phyloP scores from a whole-genome alignment of 2,113 vertebrate species.

The Hemiprocne comata region DNA sequence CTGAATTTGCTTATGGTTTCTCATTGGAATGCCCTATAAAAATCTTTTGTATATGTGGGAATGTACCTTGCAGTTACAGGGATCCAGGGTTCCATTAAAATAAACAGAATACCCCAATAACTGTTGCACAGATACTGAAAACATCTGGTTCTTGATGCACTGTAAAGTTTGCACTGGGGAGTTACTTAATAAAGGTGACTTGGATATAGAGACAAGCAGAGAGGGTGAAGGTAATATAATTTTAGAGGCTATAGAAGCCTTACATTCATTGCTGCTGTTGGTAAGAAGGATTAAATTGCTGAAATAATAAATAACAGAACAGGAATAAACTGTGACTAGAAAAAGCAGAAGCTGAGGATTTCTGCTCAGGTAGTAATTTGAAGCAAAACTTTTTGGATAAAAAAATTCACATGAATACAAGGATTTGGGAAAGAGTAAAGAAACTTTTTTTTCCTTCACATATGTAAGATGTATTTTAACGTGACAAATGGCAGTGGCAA shows the following conservation, averaged over 20 bases:
- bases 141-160: background rate
- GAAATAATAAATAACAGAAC: constrained; percentile 21
- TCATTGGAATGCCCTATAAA: constrained; percentile 16
- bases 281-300: constrained; percentile 18
- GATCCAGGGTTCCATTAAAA: constrained; percentile 43
- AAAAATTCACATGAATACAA: background rate
- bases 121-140: constrained; percentile 1
- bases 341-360: background rate
- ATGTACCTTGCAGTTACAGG: constrained; percentile 30
- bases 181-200: constrained; percentile 41
- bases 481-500: background rate
- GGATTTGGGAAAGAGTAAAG: background rate
- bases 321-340: background rate
- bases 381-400: background rate
- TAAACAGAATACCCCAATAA: constrained; percentile 41
- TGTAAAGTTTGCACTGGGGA: background rate
- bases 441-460: background rate
- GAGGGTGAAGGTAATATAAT: constrained; percentile 1
- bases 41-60: constrained; percentile 31
- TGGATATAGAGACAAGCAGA: background rate
- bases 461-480: background rate
- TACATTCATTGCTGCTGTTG: background rate
- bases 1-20: constrained; percentile 14
- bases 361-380: background rate
- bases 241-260: constrained; percentile 21